Conservation (phyloP, 1,140 invertebrate genomes). For the Macrostomum lignano region DNA sequence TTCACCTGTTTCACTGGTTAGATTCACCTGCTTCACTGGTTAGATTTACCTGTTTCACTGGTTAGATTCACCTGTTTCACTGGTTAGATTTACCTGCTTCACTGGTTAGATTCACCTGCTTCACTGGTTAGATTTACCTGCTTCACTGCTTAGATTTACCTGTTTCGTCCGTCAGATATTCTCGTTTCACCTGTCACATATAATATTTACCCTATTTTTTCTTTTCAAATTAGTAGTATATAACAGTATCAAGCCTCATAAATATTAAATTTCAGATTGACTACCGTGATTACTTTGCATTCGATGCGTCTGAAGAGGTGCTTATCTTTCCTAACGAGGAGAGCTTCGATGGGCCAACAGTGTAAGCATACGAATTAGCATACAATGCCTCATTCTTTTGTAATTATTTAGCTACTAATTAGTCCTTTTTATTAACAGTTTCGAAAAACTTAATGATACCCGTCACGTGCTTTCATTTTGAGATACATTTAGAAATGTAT, state of each 20-base stretch:
- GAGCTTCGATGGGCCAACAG: not conserved
- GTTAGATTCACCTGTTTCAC: no score
- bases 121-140: not conserved
- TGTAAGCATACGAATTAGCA: not conserved
- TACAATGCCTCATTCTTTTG: not conserved
- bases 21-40: no score
- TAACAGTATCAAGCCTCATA: conserved; percentile 1
- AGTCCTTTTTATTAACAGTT: not conserved
- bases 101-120: no score
- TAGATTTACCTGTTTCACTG: no score
- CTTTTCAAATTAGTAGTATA: no score
- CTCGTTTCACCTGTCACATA: not conserved
- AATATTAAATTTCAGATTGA: conserved; percentile 3
- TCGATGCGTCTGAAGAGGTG: conserved; percentile 1
- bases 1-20: no score
- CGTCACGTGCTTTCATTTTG: not conserved
- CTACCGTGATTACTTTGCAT: conserved; percentile 3
- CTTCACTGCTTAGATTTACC: not conserved
- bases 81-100: no score
- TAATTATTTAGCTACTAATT: not conserved
- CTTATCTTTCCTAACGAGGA: not conserved
- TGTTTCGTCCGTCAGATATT: not conserved
- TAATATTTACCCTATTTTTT: not conserved
- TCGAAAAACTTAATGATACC: not conserved
- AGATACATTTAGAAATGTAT: not conserved